Evolutionary conservation across 2,888 invertebrate species (phyloP), one percentile per base, ranked within the genome.

Genomic region (Noctua fimbriata): DNA sequence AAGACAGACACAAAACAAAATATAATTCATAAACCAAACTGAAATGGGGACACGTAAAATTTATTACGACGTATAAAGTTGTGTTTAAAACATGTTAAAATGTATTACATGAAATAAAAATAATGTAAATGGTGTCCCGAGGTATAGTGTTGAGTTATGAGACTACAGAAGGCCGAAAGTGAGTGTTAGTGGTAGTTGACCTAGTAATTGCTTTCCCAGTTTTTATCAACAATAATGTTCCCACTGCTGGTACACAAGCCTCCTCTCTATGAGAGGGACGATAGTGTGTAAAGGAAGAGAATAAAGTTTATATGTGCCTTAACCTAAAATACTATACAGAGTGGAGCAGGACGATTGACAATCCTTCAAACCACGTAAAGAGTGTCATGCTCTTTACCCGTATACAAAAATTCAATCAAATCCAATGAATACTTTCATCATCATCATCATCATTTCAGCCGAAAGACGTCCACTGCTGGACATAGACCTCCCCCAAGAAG

Each of bases 71-170:
- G 0, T 21, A 44, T 36, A 44, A 78, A 69, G 36, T 78, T 83
- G 83, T 60, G 28, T 69, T 81, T 83, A 69, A 63, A 80, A 83
- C 78, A 69, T 80, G 78, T 83, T 55, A 28, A 47, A 83, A 78
- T 83, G 79, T 52, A 80, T 47, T 67, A 63, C 69, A 55, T 36
- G 69, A 36, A 83, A 47, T 81, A 60, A 47, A 78, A 69, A 24
- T 69, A 55, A 81, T 55, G 18, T 60, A 69, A 83, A 28, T 67
- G 58, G 83, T 55, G 36, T 69, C 49, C 52, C 60, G 28, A 0
- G 10, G 84, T 55, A 63, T 69, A 83, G 78, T 83, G 41, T 44
- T 12, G 78, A 78, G 12, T 77, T 77, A 79, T 66, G 76, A 14
- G 58, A 49, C 21, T 14, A 7, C 32, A 24, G 52, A 79, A 41